A percentile compares a stretch with the other conserved stretches of the same genome.
Conservation (phyloP, 2,113 vertebrate species). For the Cyrtonyx montezumae region DNA sequence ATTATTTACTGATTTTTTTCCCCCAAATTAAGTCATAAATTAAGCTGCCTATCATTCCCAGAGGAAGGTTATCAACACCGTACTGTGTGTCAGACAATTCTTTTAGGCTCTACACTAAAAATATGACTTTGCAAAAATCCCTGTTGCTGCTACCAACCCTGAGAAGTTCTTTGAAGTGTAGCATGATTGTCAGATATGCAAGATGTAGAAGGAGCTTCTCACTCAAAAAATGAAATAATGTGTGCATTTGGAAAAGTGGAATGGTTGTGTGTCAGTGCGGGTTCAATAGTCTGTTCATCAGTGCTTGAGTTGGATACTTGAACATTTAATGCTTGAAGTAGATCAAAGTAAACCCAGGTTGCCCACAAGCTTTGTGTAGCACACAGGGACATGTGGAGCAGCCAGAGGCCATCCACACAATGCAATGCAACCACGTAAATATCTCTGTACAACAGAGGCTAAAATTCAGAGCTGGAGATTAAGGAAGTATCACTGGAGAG, state of each 20-base stretch:
- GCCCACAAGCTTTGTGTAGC: rapidly evolving
- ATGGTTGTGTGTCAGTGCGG: neutral
- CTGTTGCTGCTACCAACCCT: slow-evolving; percentile 21
- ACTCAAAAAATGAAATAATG: neutral
- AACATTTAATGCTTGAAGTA: neutral
- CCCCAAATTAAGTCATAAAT: slow-evolving; percentile 23
- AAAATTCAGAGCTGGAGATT: neutral
- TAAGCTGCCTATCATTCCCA: slow-evolving; percentile 32
- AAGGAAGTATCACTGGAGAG: neutral
- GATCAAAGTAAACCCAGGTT: neutral
- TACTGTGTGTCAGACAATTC: slow-evolving; percentile 36
- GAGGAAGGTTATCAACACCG: slow-evolving; percentile 28
- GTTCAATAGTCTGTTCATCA: neutral
- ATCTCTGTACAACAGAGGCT: neutral
- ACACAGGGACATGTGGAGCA: neutral
- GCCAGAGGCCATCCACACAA: neutral
- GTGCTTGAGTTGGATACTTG: neutral
- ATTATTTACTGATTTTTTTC: neutral
- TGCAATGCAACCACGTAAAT: rapidly evolving
- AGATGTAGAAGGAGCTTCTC: slow-evolving; percentile 15
- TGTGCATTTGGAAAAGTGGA: neutral
- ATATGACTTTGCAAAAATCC: slow-evolving; percentile 32
- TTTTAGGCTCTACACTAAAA: slow-evolving; percentile 39
- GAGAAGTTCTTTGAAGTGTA: slow-evolving; percentile 37
- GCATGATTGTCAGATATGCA: slow-evolving; percentile 23